Evolutionary conservation across 2,888 invertebrate genomes (phyloP).

Genomic region (Nemoura dubitans): DNA sequence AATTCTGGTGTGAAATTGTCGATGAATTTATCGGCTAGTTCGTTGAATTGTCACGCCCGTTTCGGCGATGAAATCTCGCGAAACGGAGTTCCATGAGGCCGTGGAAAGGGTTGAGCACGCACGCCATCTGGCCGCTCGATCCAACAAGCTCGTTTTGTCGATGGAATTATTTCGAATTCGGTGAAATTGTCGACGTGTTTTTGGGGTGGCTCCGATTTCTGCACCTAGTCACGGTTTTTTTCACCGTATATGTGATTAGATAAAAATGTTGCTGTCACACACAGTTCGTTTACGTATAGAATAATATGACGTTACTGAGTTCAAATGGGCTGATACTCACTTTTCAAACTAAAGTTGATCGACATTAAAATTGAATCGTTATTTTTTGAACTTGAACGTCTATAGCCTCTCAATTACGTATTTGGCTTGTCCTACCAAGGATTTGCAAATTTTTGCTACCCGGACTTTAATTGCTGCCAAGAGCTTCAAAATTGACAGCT

Average conservation of each 20-base stretch:
- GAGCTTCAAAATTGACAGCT: no score
- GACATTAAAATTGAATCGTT: no score
- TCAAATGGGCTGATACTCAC: no score
- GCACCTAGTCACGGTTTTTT: neutral
- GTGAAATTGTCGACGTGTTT: neutral
- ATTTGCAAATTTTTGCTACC: no score
- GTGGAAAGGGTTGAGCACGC: neutral
- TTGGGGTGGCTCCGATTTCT: neutral
- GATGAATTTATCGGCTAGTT: slow-evolving; percentile 36
- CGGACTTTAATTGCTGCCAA: no score
- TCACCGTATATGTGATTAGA: neutral
- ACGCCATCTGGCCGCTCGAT: neutral
- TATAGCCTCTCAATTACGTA: no score
- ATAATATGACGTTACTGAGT: no score
- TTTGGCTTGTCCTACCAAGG: no score
- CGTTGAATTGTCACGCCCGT: neutral
- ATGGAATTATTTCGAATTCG: slow-evolving; percentile 12
- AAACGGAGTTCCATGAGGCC: neutral
- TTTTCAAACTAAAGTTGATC: no score
- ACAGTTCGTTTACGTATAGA: no score
- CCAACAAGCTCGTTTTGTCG: neutral
- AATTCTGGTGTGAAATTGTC: slow-evolving; percentile 32
- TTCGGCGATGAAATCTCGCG: neutral
- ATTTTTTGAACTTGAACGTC: no score
- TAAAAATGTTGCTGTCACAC: neutral